Evolutionary conservation across 1,140 invertebrate species (phyloP), one percentile per base, ranked within the genome.

Genomic region (Cataglyphis hispanica): DNA sequence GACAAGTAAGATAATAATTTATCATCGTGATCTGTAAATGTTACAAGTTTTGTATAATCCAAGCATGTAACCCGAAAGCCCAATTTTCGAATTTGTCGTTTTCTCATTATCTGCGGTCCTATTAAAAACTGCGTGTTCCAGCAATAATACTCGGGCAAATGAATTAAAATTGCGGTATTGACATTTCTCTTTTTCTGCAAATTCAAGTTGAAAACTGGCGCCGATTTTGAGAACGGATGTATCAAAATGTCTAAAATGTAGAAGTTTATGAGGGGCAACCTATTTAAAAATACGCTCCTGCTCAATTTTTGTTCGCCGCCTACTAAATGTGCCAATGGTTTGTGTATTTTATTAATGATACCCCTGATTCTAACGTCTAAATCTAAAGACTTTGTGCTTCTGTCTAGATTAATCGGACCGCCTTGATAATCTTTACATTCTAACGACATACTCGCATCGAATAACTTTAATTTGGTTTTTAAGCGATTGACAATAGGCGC

Each of bases 141-240:
- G 91, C 96, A 96, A 92, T 96, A 97, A 93, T 97, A 96, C 87
- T 97, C 96, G 22, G 97, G 97, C 31, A 97, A 92, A 92, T 97
- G 95, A 70, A 97, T 95, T 37, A 97, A 92, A 81, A 97, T 87
- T 3, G 96, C 96, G 53, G 94, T 95, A 87, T 94, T 95, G 31
- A 94, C 81, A 91, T 96, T 95, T 88, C 91, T 93, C 5, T 88
- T 87, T 60, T 86, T 74, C 50, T 93, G 90, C 5, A 92, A 86
- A 89, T 95, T 95, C 90, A 96, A 95, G 69, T 94, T 93, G 19
- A 95, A 93, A 50, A 93, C 93, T 56, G 94, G 92, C 40, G 87
- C 93, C 0, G 90, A 91, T 19, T 87, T 75, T 34, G 81, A 58
- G 0, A 60, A 86, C n/a, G 96, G 95, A 92, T 97, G 95, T 69